Evolutionary conservation across 2,797 vertebrate genomes (phyloP).

Genomic region (Pipistrellus pygmaeus): DNA sequence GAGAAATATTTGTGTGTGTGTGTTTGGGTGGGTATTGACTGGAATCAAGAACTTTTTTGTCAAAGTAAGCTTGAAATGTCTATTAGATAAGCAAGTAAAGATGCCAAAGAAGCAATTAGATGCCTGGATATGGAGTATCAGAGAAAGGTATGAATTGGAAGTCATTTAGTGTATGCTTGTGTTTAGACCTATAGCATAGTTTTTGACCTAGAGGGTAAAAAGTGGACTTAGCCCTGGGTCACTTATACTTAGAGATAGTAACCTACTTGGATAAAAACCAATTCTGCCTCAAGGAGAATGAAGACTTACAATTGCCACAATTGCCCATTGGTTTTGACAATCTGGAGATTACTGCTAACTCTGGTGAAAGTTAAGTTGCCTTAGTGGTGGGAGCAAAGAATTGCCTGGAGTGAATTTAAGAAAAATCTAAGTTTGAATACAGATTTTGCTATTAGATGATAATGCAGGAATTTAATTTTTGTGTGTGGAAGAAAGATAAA

Average conservation of each 20-base stretch:
- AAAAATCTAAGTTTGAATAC: background rate
- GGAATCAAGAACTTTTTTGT: background rate
- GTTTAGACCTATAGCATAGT: background rate
- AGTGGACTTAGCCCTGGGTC: background rate
- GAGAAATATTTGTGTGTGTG: background rate
- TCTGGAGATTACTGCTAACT: background rate
- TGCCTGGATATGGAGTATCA: background rate
- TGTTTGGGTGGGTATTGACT: background rate
- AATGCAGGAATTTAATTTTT: background rate
- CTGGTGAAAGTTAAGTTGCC: background rate
- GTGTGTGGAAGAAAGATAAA: background rate
- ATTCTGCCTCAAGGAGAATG: background rate
- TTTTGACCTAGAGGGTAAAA: background rate
- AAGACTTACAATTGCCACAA: background rate
- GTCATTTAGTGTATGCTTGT: background rate
- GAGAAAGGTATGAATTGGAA: background rate
- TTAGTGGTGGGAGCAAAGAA: background rate
- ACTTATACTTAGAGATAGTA: background rate
- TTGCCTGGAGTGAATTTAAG: background rate
- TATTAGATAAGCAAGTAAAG: background rate
- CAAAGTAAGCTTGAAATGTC: background rate
- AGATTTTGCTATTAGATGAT: background rate
- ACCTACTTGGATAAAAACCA: background rate
- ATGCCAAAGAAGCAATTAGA: background rate
- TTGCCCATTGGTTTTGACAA: background rate